Evolutionary conservation across 2,113 vertebrate genomes (phyloP).

Genomic region (Tyto alba): DNA sequence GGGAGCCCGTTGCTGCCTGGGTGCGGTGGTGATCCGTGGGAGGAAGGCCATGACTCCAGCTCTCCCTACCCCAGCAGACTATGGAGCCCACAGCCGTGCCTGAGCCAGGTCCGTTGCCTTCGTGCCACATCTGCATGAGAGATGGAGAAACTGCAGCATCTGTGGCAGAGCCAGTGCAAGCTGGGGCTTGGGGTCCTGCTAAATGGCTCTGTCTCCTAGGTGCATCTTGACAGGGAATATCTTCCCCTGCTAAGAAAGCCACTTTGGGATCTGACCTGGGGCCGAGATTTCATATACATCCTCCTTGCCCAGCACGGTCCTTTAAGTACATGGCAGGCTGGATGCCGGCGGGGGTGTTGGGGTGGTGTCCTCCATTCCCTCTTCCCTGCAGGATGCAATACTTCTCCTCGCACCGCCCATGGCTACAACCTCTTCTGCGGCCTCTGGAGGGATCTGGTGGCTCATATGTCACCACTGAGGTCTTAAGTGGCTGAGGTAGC

Average conservation of each 20-base stretch:
- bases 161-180: neutral
- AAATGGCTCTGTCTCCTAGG: neutral
- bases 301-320: neutral
- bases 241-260: neutral
- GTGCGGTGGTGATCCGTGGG: neutral
- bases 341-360: neutral
- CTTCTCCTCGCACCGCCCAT: neutral
- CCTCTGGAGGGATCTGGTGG: neutral
- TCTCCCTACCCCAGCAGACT: neutral
- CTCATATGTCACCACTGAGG: neutral
- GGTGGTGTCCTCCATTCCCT: neutral
- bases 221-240: neutral
- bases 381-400: neutral
- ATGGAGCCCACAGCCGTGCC: neutral
- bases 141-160: neutral
- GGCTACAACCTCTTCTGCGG: neutral
- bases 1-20: rapidly evolving
- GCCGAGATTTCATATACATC: neutral
- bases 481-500: neutral
- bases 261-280: neutral
- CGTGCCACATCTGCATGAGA: neutral
- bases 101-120: neutral
- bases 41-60: neutral
- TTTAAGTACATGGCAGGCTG: neutral
- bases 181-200: neutral